Conservation (phyloP, 1,140 invertebrate genomes). For the Zaprionus camerounensis region DNA sequence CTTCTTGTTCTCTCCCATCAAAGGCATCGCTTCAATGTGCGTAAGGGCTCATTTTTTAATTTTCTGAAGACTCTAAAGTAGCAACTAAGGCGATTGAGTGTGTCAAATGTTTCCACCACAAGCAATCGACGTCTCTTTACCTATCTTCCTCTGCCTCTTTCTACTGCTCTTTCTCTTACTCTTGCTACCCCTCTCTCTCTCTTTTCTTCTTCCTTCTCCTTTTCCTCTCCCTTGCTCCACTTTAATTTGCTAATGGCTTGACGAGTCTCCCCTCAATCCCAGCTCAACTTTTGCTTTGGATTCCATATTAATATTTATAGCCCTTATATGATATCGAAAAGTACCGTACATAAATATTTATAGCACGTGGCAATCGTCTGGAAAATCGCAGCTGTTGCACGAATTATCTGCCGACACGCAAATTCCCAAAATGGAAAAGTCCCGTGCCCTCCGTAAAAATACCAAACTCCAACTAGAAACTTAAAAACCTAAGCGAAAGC, state of each 20-base stretch:
- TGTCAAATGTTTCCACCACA: not conserved
- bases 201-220: not conserved
- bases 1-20: not conserved
- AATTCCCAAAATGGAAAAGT: not conserved
- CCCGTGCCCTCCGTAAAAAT: not conserved
- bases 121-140: not conserved
- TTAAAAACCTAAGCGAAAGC: not conserved
- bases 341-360: constrained; percentile 30
- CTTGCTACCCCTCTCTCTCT: not conserved
- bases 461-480: not conserved
- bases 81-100: constrained; percentile 25
- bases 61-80: constrained; percentile 31
- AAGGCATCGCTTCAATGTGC: constrained; percentile 4
- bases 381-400: constrained; percentile 20
- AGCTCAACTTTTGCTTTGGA: not conserved
- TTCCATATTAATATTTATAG: constrained; percentile 36
- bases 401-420: constrained; percentile 14
- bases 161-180: not conserved
- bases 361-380: constrained; percentile 7
- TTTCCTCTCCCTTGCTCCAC: not conserved
- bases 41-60: constrained; percentile 36
- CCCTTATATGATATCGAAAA: constrained; percentile 9
- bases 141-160: not conserved
- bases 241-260: constrained; percentile 26
- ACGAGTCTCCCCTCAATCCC: not conserved